A percentile compares a stretch with the other conserved stretches of the same genome.
Conservation (phyloP, 2,113 vertebrate species). For the Progne subis region DNA sequence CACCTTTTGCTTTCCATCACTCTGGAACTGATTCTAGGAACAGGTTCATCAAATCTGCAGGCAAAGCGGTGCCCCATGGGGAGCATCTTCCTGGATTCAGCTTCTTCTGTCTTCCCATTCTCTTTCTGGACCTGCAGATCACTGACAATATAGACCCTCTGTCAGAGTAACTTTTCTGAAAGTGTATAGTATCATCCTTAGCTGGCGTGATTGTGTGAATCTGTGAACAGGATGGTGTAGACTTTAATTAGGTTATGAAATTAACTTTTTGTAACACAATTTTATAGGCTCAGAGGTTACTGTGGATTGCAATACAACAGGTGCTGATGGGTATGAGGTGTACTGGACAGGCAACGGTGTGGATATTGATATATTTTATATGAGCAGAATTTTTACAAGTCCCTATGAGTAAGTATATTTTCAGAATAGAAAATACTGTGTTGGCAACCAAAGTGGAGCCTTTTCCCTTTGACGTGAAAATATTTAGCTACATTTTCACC, state of each 20-base stretch:
- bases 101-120: neutral
- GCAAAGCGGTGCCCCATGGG: neutral
- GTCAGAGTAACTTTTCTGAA: neutral
- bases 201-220: neutral
- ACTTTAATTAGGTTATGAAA: neutral
- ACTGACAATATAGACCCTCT: neutral
- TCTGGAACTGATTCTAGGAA: neutral
- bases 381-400: constrained; percentile 47
- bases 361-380: constrained; percentile 19
- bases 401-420: constrained; percentile 55
- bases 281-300: constrained; percentile 78
- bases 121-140: neutral
- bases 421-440: neutral
- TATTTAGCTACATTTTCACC: neutral
- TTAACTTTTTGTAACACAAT: constrained; percentile 27
- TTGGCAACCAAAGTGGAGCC: neutral
- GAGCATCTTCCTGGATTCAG: neutral
- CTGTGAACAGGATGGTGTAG: neutral
- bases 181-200: neutral
- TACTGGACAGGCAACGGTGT: constrained; percentile 43
- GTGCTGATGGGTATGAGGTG: constrained; percentile 47
- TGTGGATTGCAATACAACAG: constrained; percentile 77
- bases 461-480: neutral
- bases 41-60: neutral
- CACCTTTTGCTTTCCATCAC: neutral